Percentiles rank a stretch among this genome's conserved stretches.
Conservation (phyloP, 2,797 vertebrate species). For the Adelosebastes latens region DNA sequence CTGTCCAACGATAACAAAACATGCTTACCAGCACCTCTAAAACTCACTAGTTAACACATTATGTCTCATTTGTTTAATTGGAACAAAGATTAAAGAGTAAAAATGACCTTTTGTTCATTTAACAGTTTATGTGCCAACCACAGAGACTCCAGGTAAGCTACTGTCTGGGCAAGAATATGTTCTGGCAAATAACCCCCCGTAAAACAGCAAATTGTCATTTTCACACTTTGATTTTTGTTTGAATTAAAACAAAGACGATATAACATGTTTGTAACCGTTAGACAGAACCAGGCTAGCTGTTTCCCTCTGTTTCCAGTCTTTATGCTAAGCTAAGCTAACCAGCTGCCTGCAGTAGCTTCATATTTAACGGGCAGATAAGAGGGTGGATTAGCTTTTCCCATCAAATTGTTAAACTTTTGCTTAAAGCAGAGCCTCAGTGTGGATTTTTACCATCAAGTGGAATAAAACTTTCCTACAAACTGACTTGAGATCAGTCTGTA, state of each 20-base stretch:
- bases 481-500: conserved; percentile 6
- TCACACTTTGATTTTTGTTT: neutral
- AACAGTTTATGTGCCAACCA: neutral
- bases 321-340: neutral
- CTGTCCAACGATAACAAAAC: neutral
- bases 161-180: neutral
- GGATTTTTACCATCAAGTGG: neutral
- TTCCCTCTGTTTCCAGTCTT: neutral
- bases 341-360: neutral
- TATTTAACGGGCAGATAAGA: neutral
- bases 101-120: neutral
- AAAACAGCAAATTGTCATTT: neutral
- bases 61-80: neutral
- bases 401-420: neutral
- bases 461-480: neutral
- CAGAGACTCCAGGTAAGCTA: neutral
- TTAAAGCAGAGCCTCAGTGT: neutral
- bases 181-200: neutral
- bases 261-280: neutral
- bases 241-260: neutral
- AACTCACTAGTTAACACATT: neutral
- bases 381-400: neutral
- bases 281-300: neutral
- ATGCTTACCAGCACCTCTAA: neutral
- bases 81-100: neutral